Conservation (phyloP, 2,797 vertebrate species). For the Sebastes oblongus region DNA sequence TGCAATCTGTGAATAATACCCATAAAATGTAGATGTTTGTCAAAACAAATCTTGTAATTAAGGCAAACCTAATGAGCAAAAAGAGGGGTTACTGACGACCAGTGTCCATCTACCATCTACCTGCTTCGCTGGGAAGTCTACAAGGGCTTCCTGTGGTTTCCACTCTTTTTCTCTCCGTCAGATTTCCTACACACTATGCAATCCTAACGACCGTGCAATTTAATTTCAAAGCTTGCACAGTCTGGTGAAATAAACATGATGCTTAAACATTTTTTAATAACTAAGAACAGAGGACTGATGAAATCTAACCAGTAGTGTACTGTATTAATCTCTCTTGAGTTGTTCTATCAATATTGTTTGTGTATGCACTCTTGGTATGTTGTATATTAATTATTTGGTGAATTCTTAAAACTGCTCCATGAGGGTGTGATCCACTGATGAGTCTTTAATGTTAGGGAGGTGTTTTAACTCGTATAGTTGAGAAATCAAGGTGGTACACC, state of each 20-base stretch:
- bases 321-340: conserved; percentile 67
- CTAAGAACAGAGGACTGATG: conserved; percentile 55
- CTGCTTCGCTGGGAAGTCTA: conserved; percentile 61
- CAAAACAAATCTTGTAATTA: conserved; percentile 37
- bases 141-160: conserved; percentile 63
- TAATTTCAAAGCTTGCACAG: conserved; percentile 70
- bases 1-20: conserved; percentile 70
- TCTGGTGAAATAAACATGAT: conserved; percentile 60
- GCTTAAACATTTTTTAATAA: conserved; percentile 73
- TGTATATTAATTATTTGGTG: conserved; percentile 72
- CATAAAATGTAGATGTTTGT: conserved; percentile 59
- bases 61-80: conserved; percentile 34
- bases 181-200: conserved; percentile 82
- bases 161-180: conserved; percentile 53
- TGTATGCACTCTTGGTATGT: conserved; percentile 73
- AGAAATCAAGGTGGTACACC: conserved; percentile 62
- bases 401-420: conserved; percentile 63
- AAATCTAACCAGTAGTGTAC: conserved; percentile 63
- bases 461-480: conserved; percentile 54
- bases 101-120: conserved; percentile 47
- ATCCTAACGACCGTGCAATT: conserved; percentile 74
- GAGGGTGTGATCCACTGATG: conserved; percentile 54
- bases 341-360: conserved; percentile 75
- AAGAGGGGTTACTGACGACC: conserved; percentile 31
- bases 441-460: conserved; percentile 50